Base-by-base conservation (phyloP, 2,888 invertebrate species). In the Cryptocheilus praepositus region DNA sequence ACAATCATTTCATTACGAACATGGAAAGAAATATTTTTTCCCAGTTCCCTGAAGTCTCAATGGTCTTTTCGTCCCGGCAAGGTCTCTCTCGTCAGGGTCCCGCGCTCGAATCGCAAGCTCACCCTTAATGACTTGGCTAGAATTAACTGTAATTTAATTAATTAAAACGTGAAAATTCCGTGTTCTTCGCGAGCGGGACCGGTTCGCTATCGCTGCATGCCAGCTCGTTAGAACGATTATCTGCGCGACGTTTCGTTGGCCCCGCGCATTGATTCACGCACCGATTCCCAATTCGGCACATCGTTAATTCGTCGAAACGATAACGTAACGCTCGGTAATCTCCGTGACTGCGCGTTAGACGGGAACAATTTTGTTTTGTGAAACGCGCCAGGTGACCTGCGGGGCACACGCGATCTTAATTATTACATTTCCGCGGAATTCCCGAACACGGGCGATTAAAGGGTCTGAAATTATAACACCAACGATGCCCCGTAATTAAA, bases 131-230 rank as follows among this genome's bases (percentile, higher is more conserved):
- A 69, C 67, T 63, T 58, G 28, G 46, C 57, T 61, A 64, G 69
- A 77, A 71, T 76, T 73, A 73, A 77, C 64, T 45, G 49, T 74
- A 71, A 76, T 71, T 76, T 63, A 71, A 73, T 74, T 76, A 71
- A 77, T 76, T 73, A 69, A 65, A 74, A 49, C 28, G 28, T 60
- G 57, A 68, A 53, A 53, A 61, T 21, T 36, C 51, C 44, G 45
- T 21, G 43, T 59, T 18, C 58, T 49, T 61, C 53, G 25, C 25
- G 25, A 25, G 44, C 44, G 60, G 57, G 28, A 60, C 45, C 25
- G 36, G 36, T 11, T 36, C 13, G 7, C 36, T 36, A 7, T 36
- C 13, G 36, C 11, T 11, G 13, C 7, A 7, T 15, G n/a, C 19
- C 13, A 15, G 18, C 49, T 49, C 49, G 49, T 49, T 18, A 16